These are phyloP conservation scores for Tachysurus vachellii DNA, from an alignment of 2,113 vertebrate genomes.

Conservation along the genomic window DNA sequence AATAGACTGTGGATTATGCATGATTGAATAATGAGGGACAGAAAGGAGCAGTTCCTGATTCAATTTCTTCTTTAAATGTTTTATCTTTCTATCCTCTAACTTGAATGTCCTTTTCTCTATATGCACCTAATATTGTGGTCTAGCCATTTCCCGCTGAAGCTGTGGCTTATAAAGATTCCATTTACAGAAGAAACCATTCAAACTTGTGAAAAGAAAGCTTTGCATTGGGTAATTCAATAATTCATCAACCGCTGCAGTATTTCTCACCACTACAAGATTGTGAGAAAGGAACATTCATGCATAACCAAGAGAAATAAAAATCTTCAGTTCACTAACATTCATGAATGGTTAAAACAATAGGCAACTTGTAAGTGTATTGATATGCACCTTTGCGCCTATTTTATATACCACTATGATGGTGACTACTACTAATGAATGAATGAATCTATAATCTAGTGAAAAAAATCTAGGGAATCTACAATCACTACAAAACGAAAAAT, in stretches of 20 bases:
- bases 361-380: background rate
- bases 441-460: background rate
- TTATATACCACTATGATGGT: background rate
- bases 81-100: slow-evolving; percentile 49
- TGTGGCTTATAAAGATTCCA: slow-evolving; percentile 25
- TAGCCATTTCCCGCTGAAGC: slow-evolving; percentile 22
- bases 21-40: slow-evolving; percentile 64
- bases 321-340: background rate
- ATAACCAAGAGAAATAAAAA: background rate
- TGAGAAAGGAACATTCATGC: background rate
- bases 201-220: background rate
- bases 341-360: background rate
- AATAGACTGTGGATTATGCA: slow-evolving; percentile 62
- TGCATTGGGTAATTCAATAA: background rate
- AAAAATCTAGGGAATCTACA: background rate
- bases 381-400: too few species aligned
- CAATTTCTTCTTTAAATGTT: slow-evolving; percentile 60
- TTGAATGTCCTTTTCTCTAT: slow-evolving; percentile 32
- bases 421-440: background rate
- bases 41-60: slow-evolving; percentile 51
- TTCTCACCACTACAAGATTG: background rate
- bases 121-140: slow-evolving; percentile 13
- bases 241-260: background rate
- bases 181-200: background rate
- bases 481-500: background rate